These are phyloP conservation scores for Oncorhynchus nerka DNA, from an alignment of 2,113 vertebrate species.

Conservation along the genomic window DNA sequence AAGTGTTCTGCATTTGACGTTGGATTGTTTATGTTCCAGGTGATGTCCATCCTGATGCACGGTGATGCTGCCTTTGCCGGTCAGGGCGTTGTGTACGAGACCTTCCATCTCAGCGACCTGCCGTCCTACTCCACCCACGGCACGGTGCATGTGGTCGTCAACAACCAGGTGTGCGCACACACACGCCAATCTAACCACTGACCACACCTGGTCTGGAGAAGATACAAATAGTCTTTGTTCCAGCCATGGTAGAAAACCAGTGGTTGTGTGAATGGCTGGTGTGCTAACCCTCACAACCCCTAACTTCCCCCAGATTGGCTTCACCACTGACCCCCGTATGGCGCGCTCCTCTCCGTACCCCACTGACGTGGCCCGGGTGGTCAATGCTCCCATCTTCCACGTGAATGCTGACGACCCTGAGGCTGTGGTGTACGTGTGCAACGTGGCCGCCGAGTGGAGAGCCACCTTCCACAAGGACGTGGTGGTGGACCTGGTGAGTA, in stretches of 20 bases:
- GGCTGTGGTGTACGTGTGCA: constrained; percentile 94
- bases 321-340: constrained; percentile 95
- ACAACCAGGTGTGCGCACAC: constrained; percentile 89
- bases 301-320: constrained; percentile 84
- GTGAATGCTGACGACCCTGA: constrained; percentile 96
- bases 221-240: too few species aligned
- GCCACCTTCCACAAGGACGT: constrained; percentile 97
- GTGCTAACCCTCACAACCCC: background rate
- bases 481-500: constrained; percentile 92
- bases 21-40: constrained; percentile 65
- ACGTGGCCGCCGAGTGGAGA: constrained; percentile 94
- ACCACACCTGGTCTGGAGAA: background rate
- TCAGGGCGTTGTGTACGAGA: constrained; percentile 96
- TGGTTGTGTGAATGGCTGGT: background rate
- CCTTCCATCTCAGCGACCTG: constrained; percentile 93
- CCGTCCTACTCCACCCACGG: constrained; percentile 95
- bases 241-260: background rate
- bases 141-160: constrained; percentile 94
- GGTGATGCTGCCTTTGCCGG: constrained; percentile 96
- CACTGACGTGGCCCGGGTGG: constrained; percentile 91
- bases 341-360: constrained; percentile 95
- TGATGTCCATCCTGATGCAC: constrained; percentile 96
- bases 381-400: constrained; percentile 97
- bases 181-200: background rate
- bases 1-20: background rate